These are phyloP conservation scores for Lophotriccus pileatus DNA, from an alignment of 2,797 vertebrate genomes.

Conservation along the genomic window DNA sequence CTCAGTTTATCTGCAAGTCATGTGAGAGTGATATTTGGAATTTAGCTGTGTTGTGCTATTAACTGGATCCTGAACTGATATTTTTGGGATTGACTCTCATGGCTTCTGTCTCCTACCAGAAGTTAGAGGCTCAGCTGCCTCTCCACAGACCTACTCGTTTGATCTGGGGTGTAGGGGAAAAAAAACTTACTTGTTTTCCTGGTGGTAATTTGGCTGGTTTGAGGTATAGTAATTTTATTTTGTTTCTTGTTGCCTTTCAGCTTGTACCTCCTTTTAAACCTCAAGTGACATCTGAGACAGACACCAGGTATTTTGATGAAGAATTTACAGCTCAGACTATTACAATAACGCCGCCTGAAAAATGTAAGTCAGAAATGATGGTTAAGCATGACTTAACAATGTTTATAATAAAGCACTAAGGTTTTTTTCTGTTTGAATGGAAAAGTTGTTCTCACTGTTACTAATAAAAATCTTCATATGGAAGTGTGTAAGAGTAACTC, in stretches of 20 bases:
- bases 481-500: not conserved
- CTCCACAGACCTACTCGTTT: not conserved
- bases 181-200: not conserved
- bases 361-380: conserved; percentile 84
- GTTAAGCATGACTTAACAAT: not conserved
- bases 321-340: conserved; percentile 99
- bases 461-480: not conserved
- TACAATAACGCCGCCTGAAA: conserved; percentile 98
- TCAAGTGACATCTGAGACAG: conserved; percentile 97
- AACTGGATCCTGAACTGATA: not conserved
- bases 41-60: not conserved
- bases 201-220: not conserved
- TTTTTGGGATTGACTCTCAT: not conserved
- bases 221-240: not conserved
- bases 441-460: not conserved
- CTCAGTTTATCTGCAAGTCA: not conserved
- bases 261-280: conserved; percentile 97
- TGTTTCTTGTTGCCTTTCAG: conserved; percentile 72
- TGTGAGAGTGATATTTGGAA: not conserved
- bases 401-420: not conserved
- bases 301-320: conserved; percentile 98
- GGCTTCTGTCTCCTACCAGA: not conserved
- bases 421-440: not conserved
- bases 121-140: not conserved
- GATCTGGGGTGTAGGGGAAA: not conserved